Percentiles rank a stretch among this genome's conserved stretches.
Evolutionary conservation across 2,113 vertebrate species (phyloP).

Genomic region (Oreochromis tanganicae): DNA sequence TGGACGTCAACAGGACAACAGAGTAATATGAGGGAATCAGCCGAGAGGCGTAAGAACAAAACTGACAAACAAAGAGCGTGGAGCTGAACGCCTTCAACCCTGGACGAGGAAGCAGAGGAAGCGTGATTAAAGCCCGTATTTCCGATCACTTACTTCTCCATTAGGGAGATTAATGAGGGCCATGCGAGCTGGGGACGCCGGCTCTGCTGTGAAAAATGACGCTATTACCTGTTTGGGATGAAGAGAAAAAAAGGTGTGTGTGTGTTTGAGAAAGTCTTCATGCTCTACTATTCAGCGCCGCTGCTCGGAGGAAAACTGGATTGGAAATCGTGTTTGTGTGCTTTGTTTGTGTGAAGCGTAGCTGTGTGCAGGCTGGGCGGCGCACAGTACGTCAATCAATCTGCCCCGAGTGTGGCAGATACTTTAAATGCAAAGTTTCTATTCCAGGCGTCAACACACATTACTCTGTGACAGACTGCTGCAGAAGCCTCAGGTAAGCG

Average conservation of each 20-base stretch:
- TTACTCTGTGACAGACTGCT: background rate
- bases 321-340: background rate
- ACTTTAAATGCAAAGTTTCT: slow-evolving; percentile 15
- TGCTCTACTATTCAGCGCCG: background rate
- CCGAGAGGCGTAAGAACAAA: background rate
- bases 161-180: slow-evolving; percentile 74
- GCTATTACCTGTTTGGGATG: slow-evolving; percentile 70
- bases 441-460: background rate
- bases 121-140: slow-evolving; percentile 75
- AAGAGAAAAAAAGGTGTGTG: background rate
- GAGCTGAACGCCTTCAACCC: background rate
- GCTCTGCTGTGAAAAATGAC: slow-evolving; percentile 73
- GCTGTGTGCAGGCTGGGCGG: background rate
- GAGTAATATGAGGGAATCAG: background rate
- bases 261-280: background rate
- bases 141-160: slow-evolving; percentile 76
- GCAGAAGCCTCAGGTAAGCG: background rate
- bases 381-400: background rate
- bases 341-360: background rate
- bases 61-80: background rate
- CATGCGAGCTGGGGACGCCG: slow-evolving; percentile 47
- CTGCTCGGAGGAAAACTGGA: background rate
- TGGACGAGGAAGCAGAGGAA: slow-evolving; percentile 15
- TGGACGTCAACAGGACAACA: background rate
- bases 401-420: background rate